Percentiles rank a stretch among this genome's conserved stretches.
These are phyloP conservation scores for Theonella swinhoei DNA, from an alignment of 37 sponge, comb jelly and placozoan species.

Conservation along the genomic window DNA sequence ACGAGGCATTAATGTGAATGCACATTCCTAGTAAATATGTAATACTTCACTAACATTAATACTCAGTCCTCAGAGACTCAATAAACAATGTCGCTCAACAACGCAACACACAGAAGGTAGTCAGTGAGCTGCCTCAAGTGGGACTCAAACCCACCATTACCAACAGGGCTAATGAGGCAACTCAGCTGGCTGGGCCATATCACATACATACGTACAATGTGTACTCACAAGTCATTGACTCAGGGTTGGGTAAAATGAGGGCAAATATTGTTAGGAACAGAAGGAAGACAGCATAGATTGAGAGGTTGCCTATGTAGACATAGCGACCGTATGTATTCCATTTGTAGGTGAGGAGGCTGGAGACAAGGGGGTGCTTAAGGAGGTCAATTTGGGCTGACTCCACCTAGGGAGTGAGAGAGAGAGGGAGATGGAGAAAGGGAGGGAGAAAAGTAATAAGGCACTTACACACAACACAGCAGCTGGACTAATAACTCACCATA, in stretches of 20 bases:
- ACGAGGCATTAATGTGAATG: no score
- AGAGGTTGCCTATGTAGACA: slow-evolving; percentile 81
- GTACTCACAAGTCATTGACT: slow-evolving; percentile 46
- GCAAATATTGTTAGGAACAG: slow-evolving; percentile 84
- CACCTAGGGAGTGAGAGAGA: slow-evolving; percentile 5
- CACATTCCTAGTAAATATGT: no score
- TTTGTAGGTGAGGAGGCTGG: slow-evolving; percentile 81
- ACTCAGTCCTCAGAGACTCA: no score
- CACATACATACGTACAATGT: no score
- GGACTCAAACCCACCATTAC: no score
- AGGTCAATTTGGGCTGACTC: slow-evolving; percentile 53
- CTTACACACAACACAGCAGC: no score
- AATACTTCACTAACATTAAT: no score
- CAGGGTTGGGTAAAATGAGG: slow-evolving; percentile 58
- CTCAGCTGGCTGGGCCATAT: no score
- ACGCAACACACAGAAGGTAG: no score
- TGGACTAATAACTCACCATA: slow-evolving; percentile 45
- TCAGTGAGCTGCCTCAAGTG: no score
- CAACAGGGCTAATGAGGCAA: no score
- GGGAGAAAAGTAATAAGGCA: background rate
- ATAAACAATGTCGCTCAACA: no score
- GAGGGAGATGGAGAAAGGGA: background rate
- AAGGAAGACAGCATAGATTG: slow-evolving; percentile 78
- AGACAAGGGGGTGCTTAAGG: slow-evolving; percentile 89
- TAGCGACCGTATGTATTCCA: slow-evolving; percentile 84